Evolutionary conservation across 2,113 vertebrate genomes (phyloP), one percentile per base, ranked within the genome.

Genomic region (Gulo gulo): DNA sequence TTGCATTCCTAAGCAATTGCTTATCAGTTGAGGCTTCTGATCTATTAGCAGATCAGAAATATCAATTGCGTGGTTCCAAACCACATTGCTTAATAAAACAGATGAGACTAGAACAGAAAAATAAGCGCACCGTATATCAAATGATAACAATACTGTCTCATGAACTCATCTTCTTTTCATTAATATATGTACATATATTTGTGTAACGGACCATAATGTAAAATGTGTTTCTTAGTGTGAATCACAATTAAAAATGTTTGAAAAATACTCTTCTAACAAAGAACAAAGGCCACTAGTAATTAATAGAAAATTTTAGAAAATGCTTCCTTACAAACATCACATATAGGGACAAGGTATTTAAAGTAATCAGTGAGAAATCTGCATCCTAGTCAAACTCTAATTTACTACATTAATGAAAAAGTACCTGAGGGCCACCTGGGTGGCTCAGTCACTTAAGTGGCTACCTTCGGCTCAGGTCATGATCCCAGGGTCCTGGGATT

Each of bases 321-420:
- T 74, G n/a, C 8, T 63, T 83, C 63, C 39, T n/a, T 85, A 74
- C 6, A 81, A 63, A 73, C 5, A 50, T 1, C 9, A 29, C 34
- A 83, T 31, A 67, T 45, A 78, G 78, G 81, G 11, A 92, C 7
- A 36, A 82, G 21, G 20, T 39, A 71, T 85, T 85, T 63, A 47
- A 95, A 85, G 65, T 84, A 73, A 31, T 80, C 20, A 50, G 21
- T 57, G 67, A 80, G 24, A 73, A 90, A 98, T 3, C 69, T 95
- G 59, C 83, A 92, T 52, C 78, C 81, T 0, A 57, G 99, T 95
- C 2, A 4, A 23, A 98, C 98, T 3, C 36, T 98, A 84, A 99
- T 99, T 82, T 99, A 99, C 98, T 99, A 99, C 0, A 97, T 99
- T 78, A 99, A 99, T 57, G 99, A 99, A 95, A 98, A 99, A 59